Percentiles rank a stretch among this genome's conserved stretches.
phyloP scores from a whole-genome alignment of 1,140 invertebrate genomes.

The Laupala kohalensis region DNA sequence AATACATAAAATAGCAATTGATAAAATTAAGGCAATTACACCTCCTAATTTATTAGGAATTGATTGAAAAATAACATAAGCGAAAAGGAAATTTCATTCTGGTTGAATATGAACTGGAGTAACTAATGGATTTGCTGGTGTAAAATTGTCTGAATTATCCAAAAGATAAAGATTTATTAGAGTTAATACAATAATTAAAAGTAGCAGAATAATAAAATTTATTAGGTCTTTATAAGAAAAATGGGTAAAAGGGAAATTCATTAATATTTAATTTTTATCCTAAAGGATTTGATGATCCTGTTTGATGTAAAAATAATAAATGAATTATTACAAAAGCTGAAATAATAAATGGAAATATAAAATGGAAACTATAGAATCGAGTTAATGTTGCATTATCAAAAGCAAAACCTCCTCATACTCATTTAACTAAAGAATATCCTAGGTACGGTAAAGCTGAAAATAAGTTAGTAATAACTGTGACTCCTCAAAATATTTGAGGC shows the following conservation, averaged over 20 bases:
- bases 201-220: too few species aligned
- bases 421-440: conserved; percentile 41
- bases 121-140: too few species aligned
- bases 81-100: background rate
- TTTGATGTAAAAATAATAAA: background rate
- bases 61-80: conserved; percentile 1
- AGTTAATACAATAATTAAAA: too few species aligned
- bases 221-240: too few species aligned
- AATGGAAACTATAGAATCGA: background rate
- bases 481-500: conserved; percentile 55
- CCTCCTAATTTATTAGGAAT: conserved; percentile 2
- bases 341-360: background rate
- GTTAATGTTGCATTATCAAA: conserved; percentile 31
- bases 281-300: too few species aligned
- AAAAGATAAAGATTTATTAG: too few species aligned
- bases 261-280: too few species aligned
- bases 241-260: too few species aligned
- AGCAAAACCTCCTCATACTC: conserved; percentile 55
- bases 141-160: too few species aligned
- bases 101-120: conserved; percentile 4
- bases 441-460: conserved; percentile 50
- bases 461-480: conserved; percentile 57
- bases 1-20: conserved; percentile 30
- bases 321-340: background rate
- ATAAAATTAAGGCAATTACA: background rate